Evolutionary conservation across 2,888 invertebrate genomes (phyloP), one percentile per base, ranked within the genome.

Genomic region (Ypsolopha sequella): DNA sequence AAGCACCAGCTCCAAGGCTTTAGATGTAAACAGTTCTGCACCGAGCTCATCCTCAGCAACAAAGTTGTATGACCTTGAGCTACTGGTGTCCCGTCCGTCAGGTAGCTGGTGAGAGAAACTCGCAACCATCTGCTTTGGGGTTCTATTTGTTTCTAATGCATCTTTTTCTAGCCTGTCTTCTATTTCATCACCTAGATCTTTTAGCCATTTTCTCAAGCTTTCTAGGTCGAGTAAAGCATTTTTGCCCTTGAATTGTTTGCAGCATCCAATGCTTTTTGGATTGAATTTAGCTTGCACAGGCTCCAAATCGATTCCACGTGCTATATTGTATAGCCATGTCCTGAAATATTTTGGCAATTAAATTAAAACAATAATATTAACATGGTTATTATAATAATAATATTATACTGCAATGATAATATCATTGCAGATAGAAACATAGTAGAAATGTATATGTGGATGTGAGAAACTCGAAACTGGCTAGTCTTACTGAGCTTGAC

Each of bases 211-310:
- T 50, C 88, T 85, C 14, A 95, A 86, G 53, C 90, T 89, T 35
- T 91, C 89, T 38, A 90, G 70, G 13, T 90, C 91, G 0, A 80
- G 75, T 6, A 98, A 89, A 8, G 94, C 92, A 58, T 90, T 89
- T 64, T 90, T 91, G 0, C 97, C 98, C 2, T 92, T 91, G 73
- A 99, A 98, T 66, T 95, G 95, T 80, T 99, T 99, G 70, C 96
- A 95, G 65, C 97, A 97, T 0, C 97, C 98, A 61, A 99, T 96
- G 51, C 97, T 97, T 76, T 98, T 97, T 0, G 96, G 90, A 52
- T 96, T 89, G 55, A 96, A 91, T 57, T 96, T 90, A 0, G 92
- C 90, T 54, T 90, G 92, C 0, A 99, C 98, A 10, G 94, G 92
- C 65, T 98, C 98, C 55, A 90, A 76, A 67, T 98, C 97, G 51